These are phyloP conservation scores for Glyphotaelius pellucidus DNA, from an alignment of 2,888 invertebrate species.

Conservation along the genomic window DNA sequence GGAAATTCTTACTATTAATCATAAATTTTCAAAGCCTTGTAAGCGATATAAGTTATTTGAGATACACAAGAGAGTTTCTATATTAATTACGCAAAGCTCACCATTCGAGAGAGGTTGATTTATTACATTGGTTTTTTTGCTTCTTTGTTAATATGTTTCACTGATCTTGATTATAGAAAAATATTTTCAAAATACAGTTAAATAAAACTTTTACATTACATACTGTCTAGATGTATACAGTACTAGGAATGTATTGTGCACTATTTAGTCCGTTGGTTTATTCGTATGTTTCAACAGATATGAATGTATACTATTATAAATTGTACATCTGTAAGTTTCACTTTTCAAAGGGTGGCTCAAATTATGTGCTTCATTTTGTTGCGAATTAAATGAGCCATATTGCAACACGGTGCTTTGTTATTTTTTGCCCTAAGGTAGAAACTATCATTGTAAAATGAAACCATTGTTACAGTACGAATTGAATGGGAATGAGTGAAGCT, in stretches of 20 bases:
- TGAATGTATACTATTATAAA: slow-evolving; percentile 6
- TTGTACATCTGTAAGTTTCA: slow-evolving; percentile 64
- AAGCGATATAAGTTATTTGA: no score
- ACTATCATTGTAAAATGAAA: slow-evolving; percentile 61
- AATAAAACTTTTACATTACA: not conserved
- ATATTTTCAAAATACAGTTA: no score
- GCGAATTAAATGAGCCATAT: slow-evolving; percentile 66
- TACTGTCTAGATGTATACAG: not conserved
- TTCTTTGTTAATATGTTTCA: no score
- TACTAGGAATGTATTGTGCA: not conserved
- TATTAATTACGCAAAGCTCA: no score
- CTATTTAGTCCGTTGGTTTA: not conserved
- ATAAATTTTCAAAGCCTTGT: no score
- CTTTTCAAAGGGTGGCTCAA: slow-evolving; percentile 64
- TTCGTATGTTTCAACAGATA: not conserved
- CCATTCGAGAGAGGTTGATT: no score
- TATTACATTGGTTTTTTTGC: no score
- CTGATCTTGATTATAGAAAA: no score
- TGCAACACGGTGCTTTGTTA: slow-evolving; percentile 62
- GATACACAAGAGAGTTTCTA: no score
- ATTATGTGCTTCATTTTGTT: slow-evolving; percentile 62
- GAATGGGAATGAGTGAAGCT: slow-evolving; percentile 9
- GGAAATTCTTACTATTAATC: no score
- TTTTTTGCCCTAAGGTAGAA: slow-evolving; percentile 53
- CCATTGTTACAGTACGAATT: slow-evolving; percentile 39